Evolutionary conservation across 2,888 invertebrate genomes (phyloP).

Genomic region (Drosophila prostipennis): DNA sequence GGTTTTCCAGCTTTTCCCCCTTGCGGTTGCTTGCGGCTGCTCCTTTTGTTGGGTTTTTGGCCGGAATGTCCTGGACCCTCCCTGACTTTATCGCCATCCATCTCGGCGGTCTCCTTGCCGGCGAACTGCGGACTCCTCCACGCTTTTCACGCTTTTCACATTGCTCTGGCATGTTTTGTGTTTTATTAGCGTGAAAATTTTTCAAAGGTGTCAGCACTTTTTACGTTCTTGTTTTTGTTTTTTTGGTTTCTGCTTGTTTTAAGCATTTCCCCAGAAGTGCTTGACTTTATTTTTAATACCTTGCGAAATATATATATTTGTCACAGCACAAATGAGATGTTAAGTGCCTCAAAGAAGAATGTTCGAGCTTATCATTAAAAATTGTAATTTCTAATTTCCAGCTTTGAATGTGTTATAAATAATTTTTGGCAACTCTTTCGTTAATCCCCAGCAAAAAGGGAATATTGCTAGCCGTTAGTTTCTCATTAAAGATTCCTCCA

Average conservation of each 20-base stretch:
- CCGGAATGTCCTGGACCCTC: slow-evolving; percentile 17
- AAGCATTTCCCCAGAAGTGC: slow-evolving; percentile 33
- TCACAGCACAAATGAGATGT: slow-evolving; percentile 20
- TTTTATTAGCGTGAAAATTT: slow-evolving; percentile 77
- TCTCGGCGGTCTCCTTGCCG: background rate
- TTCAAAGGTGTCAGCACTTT: slow-evolving; percentile 76
- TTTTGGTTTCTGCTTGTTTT: slow-evolving; percentile 12
- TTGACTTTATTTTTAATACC: slow-evolving; percentile 32
- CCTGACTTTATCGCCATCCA: slow-evolving; percentile 62
- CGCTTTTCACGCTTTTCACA: slow-evolving; percentile 59
- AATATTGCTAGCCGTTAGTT: slow-evolving; percentile 18
- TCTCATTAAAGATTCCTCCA: slow-evolving; percentile 39
- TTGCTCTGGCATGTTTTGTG: slow-evolving; percentile 71
- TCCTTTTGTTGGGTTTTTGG: slow-evolving; percentile 35
- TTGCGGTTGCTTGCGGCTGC: slow-evolving; percentile 47
- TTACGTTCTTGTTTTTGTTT: slow-evolving; percentile 37
- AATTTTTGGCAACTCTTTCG: slow-evolving; percentile 8
- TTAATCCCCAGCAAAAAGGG: slow-evolving; percentile 16
- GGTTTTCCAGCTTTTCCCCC: slow-evolving; percentile 16
- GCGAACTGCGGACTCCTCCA: slow-evolving; percentile 22
- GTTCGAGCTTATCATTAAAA: background rate
- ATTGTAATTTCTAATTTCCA: slow-evolving; percentile 2
- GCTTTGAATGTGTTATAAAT: slow-evolving; percentile 3
- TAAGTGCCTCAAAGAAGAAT: slow-evolving; percentile 1
- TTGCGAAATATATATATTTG: slow-evolving; percentile 32